A percentile compares a stretch with the other conserved stretches of the same genome.
These are phyloP conservation scores for Epizoanthus illoricatus DNA, from an alignment of 92 coral and sea anemone species.

Conservation along the genomic window DNA sequence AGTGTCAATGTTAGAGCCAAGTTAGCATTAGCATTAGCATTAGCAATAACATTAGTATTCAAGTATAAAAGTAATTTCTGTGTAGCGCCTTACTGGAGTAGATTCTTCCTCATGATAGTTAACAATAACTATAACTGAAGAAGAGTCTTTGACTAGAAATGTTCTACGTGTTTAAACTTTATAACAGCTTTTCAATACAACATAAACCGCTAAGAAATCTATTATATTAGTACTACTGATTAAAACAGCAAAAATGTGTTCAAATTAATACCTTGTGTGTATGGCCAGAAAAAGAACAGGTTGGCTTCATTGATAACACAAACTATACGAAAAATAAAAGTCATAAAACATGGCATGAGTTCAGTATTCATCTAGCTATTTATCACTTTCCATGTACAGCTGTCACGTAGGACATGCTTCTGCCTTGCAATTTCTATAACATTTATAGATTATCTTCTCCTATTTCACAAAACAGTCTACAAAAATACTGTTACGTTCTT, in stretches of 20 bases:
- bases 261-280: constrained; percentile 66
- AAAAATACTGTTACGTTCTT: no score
- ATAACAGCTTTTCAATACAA: no score
- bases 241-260: background rate
- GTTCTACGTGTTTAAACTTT: no score
- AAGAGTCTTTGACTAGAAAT: no score
- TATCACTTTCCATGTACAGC: no score
- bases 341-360: background rate
- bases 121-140: background rate
- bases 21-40: background rate
- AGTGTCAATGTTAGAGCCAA: background rate
- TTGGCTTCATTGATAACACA: constrained; percentile 53
- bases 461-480: no score
- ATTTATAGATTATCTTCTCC: no score
- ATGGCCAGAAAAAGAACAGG: constrained; percentile 73
- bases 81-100: background rate
- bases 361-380: no score
- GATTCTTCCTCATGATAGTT: background rate
- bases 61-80: background rate
- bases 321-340: constrained; percentile 46
- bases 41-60: background rate
- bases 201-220: background rate
- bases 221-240: background rate
- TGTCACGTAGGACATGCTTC: no score
- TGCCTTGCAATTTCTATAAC: no score